Percentiles rank a stretch among this genome's conserved stretches.
Conservation (phyloP, 2,113 vertebrate genomes). For the Jaculus jaculus region DNA sequence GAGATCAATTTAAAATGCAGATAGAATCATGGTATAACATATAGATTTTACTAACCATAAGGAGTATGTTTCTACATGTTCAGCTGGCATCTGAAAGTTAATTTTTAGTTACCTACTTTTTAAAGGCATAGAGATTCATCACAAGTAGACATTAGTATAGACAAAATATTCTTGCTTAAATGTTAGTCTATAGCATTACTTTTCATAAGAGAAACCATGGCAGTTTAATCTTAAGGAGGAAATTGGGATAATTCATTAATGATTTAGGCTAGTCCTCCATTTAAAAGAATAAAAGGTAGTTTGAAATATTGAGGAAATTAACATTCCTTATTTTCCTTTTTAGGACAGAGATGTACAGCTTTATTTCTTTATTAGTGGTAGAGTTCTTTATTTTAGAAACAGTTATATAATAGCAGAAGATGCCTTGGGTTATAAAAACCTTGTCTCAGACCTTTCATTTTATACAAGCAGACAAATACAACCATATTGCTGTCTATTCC, state of each 20-base stretch:
- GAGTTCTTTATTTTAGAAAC: neutral
- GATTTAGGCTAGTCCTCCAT: neutral
- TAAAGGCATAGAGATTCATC: constrained; percentile 35
- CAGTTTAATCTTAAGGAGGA: constrained; percentile 46
- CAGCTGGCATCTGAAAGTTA: constrained; percentile 7
- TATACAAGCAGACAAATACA: constrained; percentile 10
- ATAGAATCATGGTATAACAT: neutral
- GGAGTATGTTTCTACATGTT: neutral
- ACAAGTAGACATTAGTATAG: neutral
- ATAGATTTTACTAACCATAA: constrained; percentile 2
- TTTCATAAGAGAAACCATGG: constrained; percentile 27
- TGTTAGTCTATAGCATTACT: constrained; percentile 25
- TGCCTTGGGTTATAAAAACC: constrained; percentile 33
- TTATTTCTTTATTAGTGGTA: neutral
- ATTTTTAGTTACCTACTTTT: constrained; percentile 27
- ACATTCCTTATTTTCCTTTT: neutral
- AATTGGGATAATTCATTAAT: constrained; percentile 34
- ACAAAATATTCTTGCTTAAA: constrained; percentile 25
- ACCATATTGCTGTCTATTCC: neutral
- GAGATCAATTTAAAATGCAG: neutral
- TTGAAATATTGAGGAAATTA: constrained; percentile 53
- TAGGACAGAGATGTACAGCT: neutral
- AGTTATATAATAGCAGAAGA: neutral
- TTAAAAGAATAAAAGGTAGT: neutral
- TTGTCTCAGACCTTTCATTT: constrained; percentile 17